Base-by-base conservation (phyloP, 2,113 vertebrate genomes). In the Hirundichthys speculiger region DNA sequence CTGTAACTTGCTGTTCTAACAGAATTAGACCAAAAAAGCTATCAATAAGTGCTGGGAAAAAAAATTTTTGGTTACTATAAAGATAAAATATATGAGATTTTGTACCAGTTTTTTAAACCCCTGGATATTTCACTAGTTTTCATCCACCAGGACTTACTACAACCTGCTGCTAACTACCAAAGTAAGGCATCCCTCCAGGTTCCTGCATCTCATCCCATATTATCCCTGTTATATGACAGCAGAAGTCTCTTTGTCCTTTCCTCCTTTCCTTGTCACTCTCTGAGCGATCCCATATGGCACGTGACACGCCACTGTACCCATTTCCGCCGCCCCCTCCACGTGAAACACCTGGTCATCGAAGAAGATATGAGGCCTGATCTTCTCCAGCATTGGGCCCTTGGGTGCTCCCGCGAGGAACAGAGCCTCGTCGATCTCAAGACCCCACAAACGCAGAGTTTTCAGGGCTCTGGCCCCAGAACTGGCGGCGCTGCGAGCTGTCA, bases 281-380 rank as follows among this genome's bases (percentile, higher is more conserved):
- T 98, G 96, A 1, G 93, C 92, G 4, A 96, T 58, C 0, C 96
- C 96, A 0, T 97, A 98, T 34, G 96, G 96, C 2, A 99, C 96
- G 0, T 99, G 97, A 10, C 96, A 96, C 0, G 96, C 96, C 0
- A 98, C 90, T 0, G 96, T 94, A 66, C 97, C 97, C 89, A 96
- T 74, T 82, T 96, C 94, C 39, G 95, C 93, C 13, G 97, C 96
- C 0, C 97, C 96, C 20, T 97, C 94, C 82, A 98, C 94, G 0
- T 99, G 97, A 84, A 97, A 98, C 95, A 98, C 97, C 91, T 98
- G 96, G 86, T 98, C 97, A 0, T 99, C 97, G 0, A 98, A 99
- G 91, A 98, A 99, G 84, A 99, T 96, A 64, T 98, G 97, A 0
- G 96, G 96, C 2, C 94, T 89, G 77, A 99, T 98, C 88, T 96